Percentiles rank a stretch among this genome's conserved stretches.
Conservation (phyloP, 2,888 invertebrate species). For the Chouioia cunea region DNA sequence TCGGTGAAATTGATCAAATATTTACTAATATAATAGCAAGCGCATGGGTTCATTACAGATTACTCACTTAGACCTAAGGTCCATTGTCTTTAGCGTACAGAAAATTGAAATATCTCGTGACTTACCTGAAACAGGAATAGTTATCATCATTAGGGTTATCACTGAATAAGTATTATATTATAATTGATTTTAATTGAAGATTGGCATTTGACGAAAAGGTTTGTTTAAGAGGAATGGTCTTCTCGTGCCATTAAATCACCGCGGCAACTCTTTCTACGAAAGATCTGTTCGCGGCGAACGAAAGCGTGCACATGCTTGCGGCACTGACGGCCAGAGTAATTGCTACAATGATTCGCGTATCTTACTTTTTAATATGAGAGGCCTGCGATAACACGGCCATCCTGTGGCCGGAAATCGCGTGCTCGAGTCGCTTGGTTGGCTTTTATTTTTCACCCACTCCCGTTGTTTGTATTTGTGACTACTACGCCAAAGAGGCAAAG, state of each 20-base stretch:
- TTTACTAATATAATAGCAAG: too few species aligned
- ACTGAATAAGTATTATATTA: too few species aligned
- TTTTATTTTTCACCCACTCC: neutral
- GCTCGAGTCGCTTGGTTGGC: neutral
- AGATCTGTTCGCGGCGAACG: slow-evolving; percentile 26
- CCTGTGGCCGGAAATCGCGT: slow-evolving; percentile 7
- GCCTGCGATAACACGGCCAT: slow-evolving; percentile 8
- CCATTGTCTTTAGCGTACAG: too few species aligned
- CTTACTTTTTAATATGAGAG: slow-evolving; percentile 27
- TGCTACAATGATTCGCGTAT: slow-evolving; percentile 43
- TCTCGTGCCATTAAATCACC: slow-evolving; percentile 41
- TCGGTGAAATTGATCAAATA: too few species aligned
- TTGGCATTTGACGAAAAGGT: too few species aligned
- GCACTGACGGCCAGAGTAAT: slow-evolving; percentile 40
- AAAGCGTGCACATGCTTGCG: slow-evolving; percentile 28
- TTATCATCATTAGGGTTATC: neutral
- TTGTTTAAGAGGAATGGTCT: neutral
- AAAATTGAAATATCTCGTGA: neutral
- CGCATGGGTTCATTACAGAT: too few species aligned
- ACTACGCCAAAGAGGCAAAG: slow-evolving; percentile 8
- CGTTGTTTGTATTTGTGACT: neutral
- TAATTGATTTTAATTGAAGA: too few species aligned
- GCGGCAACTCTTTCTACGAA: neutral
- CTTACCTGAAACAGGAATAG: slow-evolving; percentile 33
- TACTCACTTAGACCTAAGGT: too few species aligned